Conservation (phyloP, 2,888 invertebrate genomes). For the Ceraclea dissimilis region DNA sequence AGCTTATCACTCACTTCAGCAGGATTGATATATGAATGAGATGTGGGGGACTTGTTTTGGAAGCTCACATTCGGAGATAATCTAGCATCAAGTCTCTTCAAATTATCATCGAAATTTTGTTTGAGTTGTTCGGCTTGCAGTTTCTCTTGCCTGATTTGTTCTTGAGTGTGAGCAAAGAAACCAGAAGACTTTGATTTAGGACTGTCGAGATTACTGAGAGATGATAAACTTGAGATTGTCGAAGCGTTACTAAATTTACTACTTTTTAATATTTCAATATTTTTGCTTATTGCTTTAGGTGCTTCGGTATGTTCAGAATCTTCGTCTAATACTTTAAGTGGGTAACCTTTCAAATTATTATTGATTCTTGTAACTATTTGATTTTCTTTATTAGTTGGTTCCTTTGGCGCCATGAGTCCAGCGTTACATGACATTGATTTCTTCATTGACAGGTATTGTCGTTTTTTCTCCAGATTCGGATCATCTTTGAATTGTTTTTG, state of each 20-base stretch:
- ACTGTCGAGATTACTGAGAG: slow-evolving; percentile 11
- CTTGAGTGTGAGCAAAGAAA: slow-evolving; percentile 63
- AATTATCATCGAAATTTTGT: slow-evolving; percentile 43
- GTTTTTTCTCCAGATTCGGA: slow-evolving; percentile 33
- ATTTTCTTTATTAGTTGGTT: slow-evolving; percentile 4
- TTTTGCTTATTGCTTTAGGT: slow-evolving; percentile 33
- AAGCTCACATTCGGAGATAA: slow-evolving; percentile 27
- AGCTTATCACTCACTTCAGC: slow-evolving; percentile 37
- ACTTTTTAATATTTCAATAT: slow-evolving; percentile 39
- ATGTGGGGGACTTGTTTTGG: slow-evolving; percentile 26
- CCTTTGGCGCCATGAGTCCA: slow-evolving; percentile 34
- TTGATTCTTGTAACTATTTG: slow-evolving; percentile 13
- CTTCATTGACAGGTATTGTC: slow-evolving; percentile 36
- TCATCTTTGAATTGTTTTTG: slow-evolving; percentile 28
- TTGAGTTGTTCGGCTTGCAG: slow-evolving; percentile 44
- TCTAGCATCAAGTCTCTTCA: slow-evolving; percentile 37
- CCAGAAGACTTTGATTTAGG: slow-evolving; percentile 32
- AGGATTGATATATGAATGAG: slow-evolving; percentile 22
- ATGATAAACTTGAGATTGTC: slow-evolving; percentile 30
- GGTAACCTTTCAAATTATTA: slow-evolving; percentile 33
- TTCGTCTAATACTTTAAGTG: slow-evolving; percentile 47
- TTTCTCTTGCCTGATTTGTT: slow-evolving; percentile 59
- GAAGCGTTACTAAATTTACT: slow-evolving; percentile 37
- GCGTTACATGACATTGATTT: slow-evolving; percentile 45
- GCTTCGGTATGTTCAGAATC: slow-evolving; percentile 31